Evolutionary conservation across 1,140 invertebrate genomes (phyloP), one percentile per base, ranked within the genome.

Genomic region (Eriosoma lanigerum): DNA sequence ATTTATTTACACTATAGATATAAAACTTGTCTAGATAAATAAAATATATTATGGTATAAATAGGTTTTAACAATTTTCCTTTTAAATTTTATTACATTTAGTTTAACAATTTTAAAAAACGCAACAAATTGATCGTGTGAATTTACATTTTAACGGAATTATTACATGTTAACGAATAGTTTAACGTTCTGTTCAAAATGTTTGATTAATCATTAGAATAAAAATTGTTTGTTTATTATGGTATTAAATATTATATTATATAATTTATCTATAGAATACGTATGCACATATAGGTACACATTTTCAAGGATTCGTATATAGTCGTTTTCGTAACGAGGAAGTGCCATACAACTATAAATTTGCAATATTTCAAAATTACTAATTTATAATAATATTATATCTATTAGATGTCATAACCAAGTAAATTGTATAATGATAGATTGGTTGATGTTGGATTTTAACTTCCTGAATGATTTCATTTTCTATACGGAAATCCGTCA

Each of bases 381-480:
- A 44, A 21, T 46, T 1, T 0, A 1, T 38, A 1, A 1, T 38
- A 4, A 24, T 46, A 5, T 24, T 46, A 62, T 38, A n/a, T 38
- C 3, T 38, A 8, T 62, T 62, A 62, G 60, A 64, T n/a, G 60
- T 38, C 26, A 24, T 3, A 38, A 46, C 0, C n/a, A 15, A 5
- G 64, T 46, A 46, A 38, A 21, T n/a, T 9, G n/a, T 68, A 44
- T 15, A 46, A 68, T 68, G 64, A 68, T 46, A 68, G 38, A 68
- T 68, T 21, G 38, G 12, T 10, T 3, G 32, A 38, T 38, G n/a
- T 46, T 68, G 12, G n/a, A 46, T 46, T 46, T 68, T 24, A 46
- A 68, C 64, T 68, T 68, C 64, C 64, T 68, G 38, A 46, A 68
- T 46, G n/a, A n/a, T n/a, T n/a, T 68, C 38, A 24, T 68, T 68